Evolutionary conservation across 2,113 vertebrate genomes (phyloP).

Genomic region (Gavialis gangeticus): DNA sequence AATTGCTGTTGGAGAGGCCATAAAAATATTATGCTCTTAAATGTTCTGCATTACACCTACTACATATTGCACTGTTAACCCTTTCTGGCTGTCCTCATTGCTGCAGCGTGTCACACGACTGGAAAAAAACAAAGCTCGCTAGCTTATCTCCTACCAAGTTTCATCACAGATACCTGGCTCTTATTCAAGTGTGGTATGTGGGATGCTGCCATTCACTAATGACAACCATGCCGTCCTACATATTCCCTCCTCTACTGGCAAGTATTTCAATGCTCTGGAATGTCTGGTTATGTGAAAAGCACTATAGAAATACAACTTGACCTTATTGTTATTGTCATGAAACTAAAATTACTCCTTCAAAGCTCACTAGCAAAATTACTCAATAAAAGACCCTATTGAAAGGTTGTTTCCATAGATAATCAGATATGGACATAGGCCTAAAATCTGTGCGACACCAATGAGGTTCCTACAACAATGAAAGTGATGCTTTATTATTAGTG

Average conservation of each 20-base stretch:
- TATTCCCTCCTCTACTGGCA: background rate
- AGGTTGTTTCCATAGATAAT: conserved; percentile 69
- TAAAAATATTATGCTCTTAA: fast-evolving
- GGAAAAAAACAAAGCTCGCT: background rate
- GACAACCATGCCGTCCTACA: background rate
- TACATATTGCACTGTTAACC: fast-evolving
- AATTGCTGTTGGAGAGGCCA: background rate
- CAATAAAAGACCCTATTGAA: conserved; percentile 47
- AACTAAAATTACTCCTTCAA: conserved; percentile 66
- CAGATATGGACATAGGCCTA: conserved; percentile 54
- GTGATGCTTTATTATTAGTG: background rate
- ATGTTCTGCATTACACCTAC: background rate
- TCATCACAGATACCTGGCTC: background rate
- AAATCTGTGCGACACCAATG: conserved; percentile 68
- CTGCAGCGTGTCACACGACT: background rate
- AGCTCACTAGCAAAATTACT: conserved; percentile 16
- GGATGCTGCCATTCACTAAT: background rate
- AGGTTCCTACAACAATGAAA: conserved; percentile 49
- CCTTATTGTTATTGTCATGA: conserved; percentile 61
- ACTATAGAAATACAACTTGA: conserved; percentile 59
- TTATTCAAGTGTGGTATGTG: fast-evolving
- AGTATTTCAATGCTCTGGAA: background rate
- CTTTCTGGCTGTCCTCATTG: background rate
- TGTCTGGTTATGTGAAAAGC: conserved; percentile 39
- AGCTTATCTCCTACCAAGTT: background rate